Conservation (phyloP, 2,888 invertebrate genomes). For the Ophion slaviceki region DNA sequence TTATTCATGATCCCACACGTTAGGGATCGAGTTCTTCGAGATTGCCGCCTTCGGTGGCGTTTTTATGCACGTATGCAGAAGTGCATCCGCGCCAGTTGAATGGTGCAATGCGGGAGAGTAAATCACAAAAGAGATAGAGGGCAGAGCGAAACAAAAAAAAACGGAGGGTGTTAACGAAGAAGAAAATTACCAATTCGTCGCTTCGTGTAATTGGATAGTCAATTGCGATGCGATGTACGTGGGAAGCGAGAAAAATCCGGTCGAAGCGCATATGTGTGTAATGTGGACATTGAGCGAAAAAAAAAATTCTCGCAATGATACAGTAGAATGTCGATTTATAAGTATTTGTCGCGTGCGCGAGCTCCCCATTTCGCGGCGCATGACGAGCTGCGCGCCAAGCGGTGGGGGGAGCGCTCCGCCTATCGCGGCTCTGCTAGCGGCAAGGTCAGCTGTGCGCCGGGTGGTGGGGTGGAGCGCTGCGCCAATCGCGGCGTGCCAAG, state of each 20-base stretch:
- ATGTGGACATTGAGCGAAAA: conserved; percentile 6
- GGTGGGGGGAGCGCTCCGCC: conserved; percentile 7
- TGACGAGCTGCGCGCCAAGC: not conserved
- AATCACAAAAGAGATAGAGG: not conserved
- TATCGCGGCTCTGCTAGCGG: conserved; percentile 3
- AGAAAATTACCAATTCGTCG: conserved; percentile 67
- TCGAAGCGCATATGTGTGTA: not conserved
- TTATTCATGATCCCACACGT: conserved; percentile 49
- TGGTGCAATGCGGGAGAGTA: conserved; percentile 30
- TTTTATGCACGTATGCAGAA: not conserved
- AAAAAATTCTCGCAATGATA: not conserved
- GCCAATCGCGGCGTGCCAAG: not conserved
- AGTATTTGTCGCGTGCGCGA: not conserved
- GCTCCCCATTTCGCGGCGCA: not conserved
- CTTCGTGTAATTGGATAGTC: conserved; percentile 65
- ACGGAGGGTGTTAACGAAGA: conserved; percentile 60
- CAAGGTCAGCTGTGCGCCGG: not conserved
- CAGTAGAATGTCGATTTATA: conserved; percentile 1
- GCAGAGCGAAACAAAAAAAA: conserved; percentile 4
- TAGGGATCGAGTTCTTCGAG: conserved; percentile 25
- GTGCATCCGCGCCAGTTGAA: conserved; percentile 4
- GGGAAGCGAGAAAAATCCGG: conserved; percentile 57
- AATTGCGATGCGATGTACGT: conserved; percentile 42
- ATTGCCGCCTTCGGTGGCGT: conserved; percentile 11
- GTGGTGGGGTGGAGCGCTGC: not conserved